Evolutionary conservation across 2,113 vertebrate species (phyloP).

Genomic region (Zosterops lateralis): DNA sequence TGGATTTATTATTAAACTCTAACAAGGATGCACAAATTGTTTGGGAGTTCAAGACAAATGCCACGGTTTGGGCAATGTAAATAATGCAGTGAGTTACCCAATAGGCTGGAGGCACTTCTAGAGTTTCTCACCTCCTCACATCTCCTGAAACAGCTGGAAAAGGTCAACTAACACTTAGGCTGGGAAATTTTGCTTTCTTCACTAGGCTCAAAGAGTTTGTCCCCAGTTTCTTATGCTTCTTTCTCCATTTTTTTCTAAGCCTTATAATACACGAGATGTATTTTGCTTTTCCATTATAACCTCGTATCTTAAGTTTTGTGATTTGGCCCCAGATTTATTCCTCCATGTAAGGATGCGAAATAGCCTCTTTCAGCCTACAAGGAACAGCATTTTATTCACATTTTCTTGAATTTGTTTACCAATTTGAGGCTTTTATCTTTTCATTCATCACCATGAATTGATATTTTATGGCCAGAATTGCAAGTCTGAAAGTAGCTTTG

Average conservation of each 20-base stretch:
- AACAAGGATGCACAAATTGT: conserved; percentile 13
- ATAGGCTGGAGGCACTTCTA: not conserved
- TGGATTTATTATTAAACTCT: conserved; percentile 25
- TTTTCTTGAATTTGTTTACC: not conserved
- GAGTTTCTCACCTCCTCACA: conserved; percentile 4
- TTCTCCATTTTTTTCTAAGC: not conserved
- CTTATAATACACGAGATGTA: accelerated
- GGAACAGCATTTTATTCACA: not conserved
- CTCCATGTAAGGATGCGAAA: not conserved
- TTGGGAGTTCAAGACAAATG: conserved; percentile 12
- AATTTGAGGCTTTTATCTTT: not conserved
- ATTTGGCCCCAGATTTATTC: not conserved
- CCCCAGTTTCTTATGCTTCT: not conserved
- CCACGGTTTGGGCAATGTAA: not conserved
- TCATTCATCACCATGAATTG: not conserved
- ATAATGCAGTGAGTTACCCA: conserved; percentile 30
- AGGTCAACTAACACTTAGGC: not conserved
- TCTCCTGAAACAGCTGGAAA: not conserved
- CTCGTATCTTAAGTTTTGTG: not conserved
- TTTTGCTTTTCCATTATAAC: not conserved
- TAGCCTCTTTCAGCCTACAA: not conserved
- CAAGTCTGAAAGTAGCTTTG: not conserved
- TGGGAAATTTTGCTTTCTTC: not conserved
- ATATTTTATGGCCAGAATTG: not conserved
- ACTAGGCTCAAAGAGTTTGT: not conserved